Percentiles rank a stretch among this genome's conserved stretches.
Evolutionary conservation across 2,797 vertebrate genomes (phyloP).

Genomic region (Manis pentadactyla): DNA sequence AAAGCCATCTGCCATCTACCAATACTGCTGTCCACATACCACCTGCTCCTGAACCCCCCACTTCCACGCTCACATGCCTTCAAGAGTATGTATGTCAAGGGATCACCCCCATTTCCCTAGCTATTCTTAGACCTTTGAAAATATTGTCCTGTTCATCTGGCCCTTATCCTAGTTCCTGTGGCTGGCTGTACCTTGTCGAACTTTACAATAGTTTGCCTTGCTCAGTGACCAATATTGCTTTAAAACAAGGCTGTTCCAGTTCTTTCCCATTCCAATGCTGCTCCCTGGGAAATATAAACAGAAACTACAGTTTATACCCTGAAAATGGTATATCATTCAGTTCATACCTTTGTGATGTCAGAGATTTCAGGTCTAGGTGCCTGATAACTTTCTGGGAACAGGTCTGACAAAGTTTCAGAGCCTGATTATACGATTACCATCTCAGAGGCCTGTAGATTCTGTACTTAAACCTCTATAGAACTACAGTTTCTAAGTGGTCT

Average conservation of each 20-base stretch:
- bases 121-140: not conserved
- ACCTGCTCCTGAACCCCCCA: not conserved
- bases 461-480: not conserved
- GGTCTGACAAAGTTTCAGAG: not conserved
- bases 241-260: not conserved
- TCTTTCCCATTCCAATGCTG: not conserved
- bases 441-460: not conserved
- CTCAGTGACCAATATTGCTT: not conserved
- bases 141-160: not conserved
- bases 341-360: not conserved
- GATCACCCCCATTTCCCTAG: not conserved
- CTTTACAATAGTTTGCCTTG: not conserved
- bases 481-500: not conserved
- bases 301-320: not conserved
- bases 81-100: not conserved
- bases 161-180: not conserved
- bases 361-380: not conserved
- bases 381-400: not conserved
- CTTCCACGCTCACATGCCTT: not conserved
- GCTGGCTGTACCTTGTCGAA: not conserved
- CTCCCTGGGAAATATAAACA: not conserved
- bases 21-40: constrained; percentile 6
- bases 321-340: not conserved
- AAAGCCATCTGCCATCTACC: not conserved
- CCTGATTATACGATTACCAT: not conserved